These are phyloP conservation scores for Xiphophorus couchianus DNA, from an alignment of 2,113 vertebrate genomes.

Conservation along the genomic window DNA sequence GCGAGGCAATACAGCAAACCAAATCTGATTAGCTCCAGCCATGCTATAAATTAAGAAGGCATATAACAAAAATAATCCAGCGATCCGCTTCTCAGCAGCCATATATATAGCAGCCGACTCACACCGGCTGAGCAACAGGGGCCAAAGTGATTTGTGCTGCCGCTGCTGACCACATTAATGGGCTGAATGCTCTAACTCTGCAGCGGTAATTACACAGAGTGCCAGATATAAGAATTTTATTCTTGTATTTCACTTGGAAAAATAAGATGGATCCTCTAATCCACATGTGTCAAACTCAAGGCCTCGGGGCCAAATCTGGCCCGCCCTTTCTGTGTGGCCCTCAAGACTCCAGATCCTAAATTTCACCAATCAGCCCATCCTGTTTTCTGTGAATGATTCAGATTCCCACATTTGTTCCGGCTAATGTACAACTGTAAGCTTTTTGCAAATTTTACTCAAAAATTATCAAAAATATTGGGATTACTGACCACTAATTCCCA, in stretches of 20 bases:
- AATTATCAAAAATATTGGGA: no score
- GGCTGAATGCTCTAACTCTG: neutral
- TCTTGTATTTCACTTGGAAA: neutral
- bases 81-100: conserved; percentile 39
- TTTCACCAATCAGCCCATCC: no score
- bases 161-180: neutral
- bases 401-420: no score
- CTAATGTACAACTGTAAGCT: no score
- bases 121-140: neutral
- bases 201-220: neutral
- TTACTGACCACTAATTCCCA: no score
- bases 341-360: no score
- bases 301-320: no score
- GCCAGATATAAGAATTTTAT: neutral
- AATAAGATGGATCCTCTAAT: neutral
- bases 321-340: no score
- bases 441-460: no score
- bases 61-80: conserved; percentile 59
- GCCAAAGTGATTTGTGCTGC: conserved; percentile 1
- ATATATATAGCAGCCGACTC: conserved; percentile 22
- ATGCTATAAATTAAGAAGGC: conserved; percentile 65
- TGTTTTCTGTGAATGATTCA: no score
- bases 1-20: conserved; percentile 29
- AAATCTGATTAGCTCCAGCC: conserved; percentile 71
- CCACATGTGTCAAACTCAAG: no score